Conservation (phyloP, 2,797 vertebrate species). For the Urophycis tenuis region DNA sequence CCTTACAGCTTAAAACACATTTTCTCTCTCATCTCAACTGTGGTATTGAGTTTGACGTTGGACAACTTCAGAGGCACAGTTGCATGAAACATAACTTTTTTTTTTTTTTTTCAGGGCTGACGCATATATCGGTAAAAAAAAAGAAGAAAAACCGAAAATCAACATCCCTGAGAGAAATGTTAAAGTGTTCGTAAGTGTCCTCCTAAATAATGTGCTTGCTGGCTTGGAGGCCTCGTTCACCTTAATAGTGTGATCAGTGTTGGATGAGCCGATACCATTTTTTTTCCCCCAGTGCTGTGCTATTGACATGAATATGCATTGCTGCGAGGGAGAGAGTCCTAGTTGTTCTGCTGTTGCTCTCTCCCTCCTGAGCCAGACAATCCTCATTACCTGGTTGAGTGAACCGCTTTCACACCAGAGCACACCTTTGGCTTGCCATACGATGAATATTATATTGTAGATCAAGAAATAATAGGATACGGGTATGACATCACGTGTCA, state of each 20-base stretch:
- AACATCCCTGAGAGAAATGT: conserved; percentile 13
- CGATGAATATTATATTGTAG: not conserved
- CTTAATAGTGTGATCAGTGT: conserved; percentile 3
- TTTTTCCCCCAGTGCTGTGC: not conserved
- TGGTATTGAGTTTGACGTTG: conserved; percentile 7
- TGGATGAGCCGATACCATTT: not conserved
- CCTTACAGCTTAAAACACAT: conserved; percentile 27
- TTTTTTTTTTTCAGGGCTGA: not conserved
- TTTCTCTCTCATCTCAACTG: conserved; percentile 4
- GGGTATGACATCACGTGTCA: not conserved
- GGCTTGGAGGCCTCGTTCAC: not conserved
- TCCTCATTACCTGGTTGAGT: not conserved
- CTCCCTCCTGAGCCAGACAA: conserved; percentile 2
- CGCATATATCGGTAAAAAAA: not conserved
- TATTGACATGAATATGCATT: not conserved
- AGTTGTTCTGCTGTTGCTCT: not conserved
- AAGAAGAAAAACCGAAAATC: conserved; percentile 23
- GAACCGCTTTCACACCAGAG: not conserved
- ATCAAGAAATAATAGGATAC: not conserved
- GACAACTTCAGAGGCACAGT: conserved; percentile 20
- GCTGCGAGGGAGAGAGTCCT: not conserved
- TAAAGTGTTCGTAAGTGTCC: conserved; percentile 19
- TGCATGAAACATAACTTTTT: conserved; percentile 10
- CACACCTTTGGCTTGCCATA: not conserved
- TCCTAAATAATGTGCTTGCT: conserved; percentile 15